Conservation (phyloP, 2,797 vertebrate species). For the Anomalospiza imberbis region DNA sequence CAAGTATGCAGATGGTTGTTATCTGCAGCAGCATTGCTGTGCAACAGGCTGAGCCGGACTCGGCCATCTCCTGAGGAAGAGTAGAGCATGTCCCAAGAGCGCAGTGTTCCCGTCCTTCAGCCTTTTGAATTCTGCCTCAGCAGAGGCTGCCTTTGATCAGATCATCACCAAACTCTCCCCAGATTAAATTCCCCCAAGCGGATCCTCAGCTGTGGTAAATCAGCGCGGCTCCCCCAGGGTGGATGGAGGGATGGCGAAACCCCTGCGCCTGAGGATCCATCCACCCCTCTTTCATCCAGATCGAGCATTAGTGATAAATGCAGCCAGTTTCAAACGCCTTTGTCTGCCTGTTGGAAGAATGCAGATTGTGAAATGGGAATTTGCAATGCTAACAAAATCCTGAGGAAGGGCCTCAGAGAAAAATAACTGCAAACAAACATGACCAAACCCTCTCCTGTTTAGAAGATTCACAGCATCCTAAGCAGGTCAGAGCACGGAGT, state of each 20-base stretch:
- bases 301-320: not conserved
- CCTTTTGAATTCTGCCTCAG: not conserved
- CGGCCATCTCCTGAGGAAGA: not conserved
- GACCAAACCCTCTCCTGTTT: not conserved
- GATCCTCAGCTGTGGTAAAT: not conserved
- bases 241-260: not conserved
- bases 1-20: constrained; percentile 60
- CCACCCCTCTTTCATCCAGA: constrained; percentile 6
- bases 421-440: not conserved
- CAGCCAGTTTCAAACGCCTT: constrained; percentile 3
- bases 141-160: constrained; percentile 6
- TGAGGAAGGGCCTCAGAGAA: not conserved
- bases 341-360: constrained; percentile 48
- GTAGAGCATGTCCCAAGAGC: not conserved
- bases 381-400: constrained; percentile 48
- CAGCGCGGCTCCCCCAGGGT: fast-evolving
- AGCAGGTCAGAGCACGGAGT: not conserved
- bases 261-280: not conserved
- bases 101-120: not conserved
- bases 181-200: not conserved
- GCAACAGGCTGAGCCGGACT: not conserved
- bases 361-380: constrained; percentile 50
- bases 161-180: not conserved
- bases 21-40: constrained; percentile 45
- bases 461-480: not conserved